Percentiles rank a stretch among this genome's conserved stretches.
These are phyloP conservation scores for Tethea ocularis DNA, from an alignment of 2,888 invertebrate genomes.

Conservation along the genomic window DNA sequence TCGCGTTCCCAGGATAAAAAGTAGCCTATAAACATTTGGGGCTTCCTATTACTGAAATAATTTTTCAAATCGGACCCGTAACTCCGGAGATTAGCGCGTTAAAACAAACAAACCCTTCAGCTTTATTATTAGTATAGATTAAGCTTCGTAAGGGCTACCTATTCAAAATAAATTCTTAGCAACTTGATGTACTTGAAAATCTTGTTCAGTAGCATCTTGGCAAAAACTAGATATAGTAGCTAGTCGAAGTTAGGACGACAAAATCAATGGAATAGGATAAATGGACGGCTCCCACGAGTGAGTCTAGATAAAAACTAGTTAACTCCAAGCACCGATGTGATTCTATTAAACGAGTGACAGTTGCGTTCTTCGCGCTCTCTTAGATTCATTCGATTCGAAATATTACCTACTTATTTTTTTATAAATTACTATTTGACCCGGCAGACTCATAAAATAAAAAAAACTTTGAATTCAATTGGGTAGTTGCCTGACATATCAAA, in stretches of 20 bases:
- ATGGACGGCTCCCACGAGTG: constrained; percentile 54
- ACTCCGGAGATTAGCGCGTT: no score
- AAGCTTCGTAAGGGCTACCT: background rate
- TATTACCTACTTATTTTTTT: no score
- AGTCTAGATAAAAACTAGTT: constrained; percentile 61
- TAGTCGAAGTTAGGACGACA: background rate
- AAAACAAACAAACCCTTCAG: no score
- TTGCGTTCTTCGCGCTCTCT: constrained; percentile 22
- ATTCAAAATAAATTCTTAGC: background rate
- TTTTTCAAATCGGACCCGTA: no score
- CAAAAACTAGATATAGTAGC: background rate
- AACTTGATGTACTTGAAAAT: background rate
- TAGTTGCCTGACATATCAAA: no score
- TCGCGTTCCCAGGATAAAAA: no score
- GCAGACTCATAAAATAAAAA: no score
- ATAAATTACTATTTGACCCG: no score
- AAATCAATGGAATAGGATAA: constrained; percentile 29
- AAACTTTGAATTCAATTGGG: no score
- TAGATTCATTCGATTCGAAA: constrained; percentile 19
- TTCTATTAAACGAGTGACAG: constrained; percentile 44
- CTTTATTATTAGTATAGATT: no score
- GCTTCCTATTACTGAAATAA: no score
- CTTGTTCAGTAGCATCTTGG: background rate
- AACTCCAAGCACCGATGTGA: constrained; percentile 35
- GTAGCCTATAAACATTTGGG: no score